Base-by-base conservation (phyloP, 2,797 vertebrate genomes). In the Gymnodraco acuticeps region DNA sequence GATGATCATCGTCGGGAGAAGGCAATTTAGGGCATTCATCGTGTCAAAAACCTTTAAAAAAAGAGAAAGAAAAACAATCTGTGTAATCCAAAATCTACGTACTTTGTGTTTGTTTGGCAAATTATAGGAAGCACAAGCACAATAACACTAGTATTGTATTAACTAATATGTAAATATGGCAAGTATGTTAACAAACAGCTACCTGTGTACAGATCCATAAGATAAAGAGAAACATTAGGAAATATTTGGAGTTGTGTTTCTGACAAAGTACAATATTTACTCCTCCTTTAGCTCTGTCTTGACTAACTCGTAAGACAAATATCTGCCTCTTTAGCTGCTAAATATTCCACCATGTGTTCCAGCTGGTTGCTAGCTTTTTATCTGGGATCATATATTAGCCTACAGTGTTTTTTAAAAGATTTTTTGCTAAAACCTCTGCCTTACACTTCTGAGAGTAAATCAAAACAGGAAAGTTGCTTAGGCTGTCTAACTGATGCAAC, bases 41-140 rank as follows among this genome's bases (percentile, higher is more conserved):
- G 15, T 78, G 78, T 65, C 42, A 62, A 62, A 63, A 23, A 48
- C 62, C 71, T 86, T 73, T 2, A 10, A 41, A 20, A 31, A 38
- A 38, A 38, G 33, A 38, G 33, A 38, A 38, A 38, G 33, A 38
- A 38, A 38, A 7, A 9, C 59, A 16, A 59, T 2, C 55, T 2
- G 51, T 7, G 42, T 0, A 23, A 3, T 50, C 48, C 16, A 0
- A 71, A 61, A 53, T 47, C 4, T 17, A 23, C 38, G 11, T 3
- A 2, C 4, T 15, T 9, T 33, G 11, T 15, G 14, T 0, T 14
- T 58, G 12, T 46, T 43, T 17, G 6, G 10, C 31, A 14, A 41
- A 12, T 19, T 42, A 1, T 23, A 7, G 3, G 47, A 8, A 31
- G 38, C 27, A 52, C n/a, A 43, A 52, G 12, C 58, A 43, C 3